Percentiles rank a stretch among this genome's conserved stretches.
Conservation (phyloP, 2,113 vertebrate species). For the Cichladusa arquata region DNA sequence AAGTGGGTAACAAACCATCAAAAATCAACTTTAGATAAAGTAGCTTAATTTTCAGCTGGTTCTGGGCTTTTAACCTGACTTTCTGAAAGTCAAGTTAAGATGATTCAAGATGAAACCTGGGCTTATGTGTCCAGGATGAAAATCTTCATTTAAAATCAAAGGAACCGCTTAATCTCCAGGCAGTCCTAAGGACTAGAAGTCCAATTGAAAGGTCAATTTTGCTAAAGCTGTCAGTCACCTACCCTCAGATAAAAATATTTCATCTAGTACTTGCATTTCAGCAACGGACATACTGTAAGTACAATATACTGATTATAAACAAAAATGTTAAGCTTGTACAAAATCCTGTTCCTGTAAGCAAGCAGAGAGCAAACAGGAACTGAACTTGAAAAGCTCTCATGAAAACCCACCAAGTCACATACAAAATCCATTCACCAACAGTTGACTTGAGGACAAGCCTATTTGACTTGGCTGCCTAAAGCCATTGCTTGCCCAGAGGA, state of each 20-base stretch:
- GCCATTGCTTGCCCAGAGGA: neutral
- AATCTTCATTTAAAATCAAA: constrained; percentile 17
- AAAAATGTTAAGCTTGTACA: neutral
- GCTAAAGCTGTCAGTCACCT: neutral
- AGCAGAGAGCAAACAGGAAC: constrained; percentile 30
- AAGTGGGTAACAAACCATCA: constrained; percentile 22
- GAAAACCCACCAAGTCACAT: constrained; percentile 14
- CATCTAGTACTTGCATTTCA: neutral
- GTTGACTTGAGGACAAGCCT: constrained; percentile 43
- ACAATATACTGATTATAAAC: constrained; percentile 12
- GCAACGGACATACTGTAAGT: neutral
- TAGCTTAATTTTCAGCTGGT: constrained; percentile 19
- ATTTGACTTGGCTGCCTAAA: constrained; percentile 53
- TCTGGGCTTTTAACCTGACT: neutral
- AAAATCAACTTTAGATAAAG: constrained; percentile 10
- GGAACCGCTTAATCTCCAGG: neutral
- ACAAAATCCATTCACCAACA: constrained; percentile 25
- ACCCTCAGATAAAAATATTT: neutral
- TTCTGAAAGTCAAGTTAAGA: neutral
- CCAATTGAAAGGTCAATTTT: neutral
- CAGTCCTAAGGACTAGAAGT: neutral
- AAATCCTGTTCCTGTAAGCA: constrained; percentile 28
- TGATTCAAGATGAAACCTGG: neutral
- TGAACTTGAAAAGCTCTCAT: neutral
- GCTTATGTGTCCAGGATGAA: neutral